Evolutionary conservation across 2,888 invertebrate genomes (phyloP).

Genomic region (Sussaba pulchella): DNA sequence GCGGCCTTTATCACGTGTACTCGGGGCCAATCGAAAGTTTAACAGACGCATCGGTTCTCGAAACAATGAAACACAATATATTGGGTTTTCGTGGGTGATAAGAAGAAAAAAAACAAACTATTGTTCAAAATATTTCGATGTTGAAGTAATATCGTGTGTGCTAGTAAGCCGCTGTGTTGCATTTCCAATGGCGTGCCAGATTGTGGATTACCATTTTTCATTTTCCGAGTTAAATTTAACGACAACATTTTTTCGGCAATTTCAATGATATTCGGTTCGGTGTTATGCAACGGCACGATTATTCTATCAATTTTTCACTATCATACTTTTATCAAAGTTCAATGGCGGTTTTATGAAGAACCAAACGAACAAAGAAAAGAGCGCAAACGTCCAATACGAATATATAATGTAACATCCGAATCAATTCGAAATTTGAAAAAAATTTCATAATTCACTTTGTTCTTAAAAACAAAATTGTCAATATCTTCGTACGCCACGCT

Average conservation of each 20-base stretch:
- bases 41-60: conserved; percentile 8
- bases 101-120: too few relatives aligned
- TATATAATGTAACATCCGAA: too few relatives aligned
- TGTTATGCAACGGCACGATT: conserved; percentile 73
- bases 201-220: conserved; percentile 74
- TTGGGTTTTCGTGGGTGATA: too few relatives aligned
- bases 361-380: neutral
- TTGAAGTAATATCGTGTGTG: neutral
- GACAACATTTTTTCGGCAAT: conserved; percentile 74
- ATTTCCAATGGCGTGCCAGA: conserved; percentile 81
- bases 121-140: neutral
- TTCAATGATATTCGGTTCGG: conserved; percentile 72
- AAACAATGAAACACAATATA: conserved; percentile 18
- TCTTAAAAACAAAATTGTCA: conserved; percentile 78
- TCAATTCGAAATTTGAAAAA: neutral
- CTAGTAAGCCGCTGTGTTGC: conserved; percentile 74
- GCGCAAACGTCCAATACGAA: too few relatives aligned
- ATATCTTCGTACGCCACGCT: conserved; percentile 81
- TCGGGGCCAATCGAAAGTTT: neutral
- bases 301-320: conserved; percentile 78
- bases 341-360: conserved; percentile 78
- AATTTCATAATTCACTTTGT: conserved; percentile 15
- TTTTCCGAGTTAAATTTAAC: conserved; percentile 76
- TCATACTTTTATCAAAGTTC: conserved; percentile 80
- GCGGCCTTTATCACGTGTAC: neutral